phyloP scores from a whole-genome alignment of 2,113 vertebrate species.

The Pyxicephalus adspersus region DNA sequence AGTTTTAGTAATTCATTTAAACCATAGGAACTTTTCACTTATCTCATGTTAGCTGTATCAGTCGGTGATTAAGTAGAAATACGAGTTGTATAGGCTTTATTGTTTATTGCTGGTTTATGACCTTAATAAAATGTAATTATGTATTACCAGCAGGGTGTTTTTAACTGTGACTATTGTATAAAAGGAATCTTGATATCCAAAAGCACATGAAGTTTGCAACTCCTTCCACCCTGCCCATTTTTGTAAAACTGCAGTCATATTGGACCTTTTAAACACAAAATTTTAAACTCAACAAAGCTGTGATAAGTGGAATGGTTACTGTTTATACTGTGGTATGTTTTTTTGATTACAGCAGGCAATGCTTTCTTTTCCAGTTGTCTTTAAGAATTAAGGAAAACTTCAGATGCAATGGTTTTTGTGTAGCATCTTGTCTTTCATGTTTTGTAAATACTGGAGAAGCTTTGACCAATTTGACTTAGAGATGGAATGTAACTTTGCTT shows the following conservation, averaged over 20 bases:
- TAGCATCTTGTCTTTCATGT: constrained; percentile 91
- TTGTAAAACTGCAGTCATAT: constrained; percentile 95
- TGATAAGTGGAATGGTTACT: constrained; percentile 96
- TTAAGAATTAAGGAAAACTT: constrained; percentile 87
- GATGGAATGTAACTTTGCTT: constrained; percentile 98
- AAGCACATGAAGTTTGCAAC: constrained; percentile 96
- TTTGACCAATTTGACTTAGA: constrained; percentile 97
- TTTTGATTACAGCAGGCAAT: constrained; percentile 85
- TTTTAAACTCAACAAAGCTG: constrained; percentile 96
- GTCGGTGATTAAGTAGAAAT: constrained; percentile 94
- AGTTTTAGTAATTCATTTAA: constrained; percentile 89
- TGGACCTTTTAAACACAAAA: constrained; percentile 87
- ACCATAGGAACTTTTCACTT: constrained; percentile 94
- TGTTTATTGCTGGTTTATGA: constrained; percentile 96
- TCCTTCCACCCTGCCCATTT: constrained; percentile 91
- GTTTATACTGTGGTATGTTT: constrained; percentile 97
- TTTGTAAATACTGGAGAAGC: constrained; percentile 99
- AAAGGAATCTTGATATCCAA: constrained; percentile 95
- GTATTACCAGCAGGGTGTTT: constrained; percentile 98
- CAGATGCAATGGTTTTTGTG: constrained; percentile 91
- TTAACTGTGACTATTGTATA: constrained; percentile 99
- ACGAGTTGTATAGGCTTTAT: constrained; percentile 96
- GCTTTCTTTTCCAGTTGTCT: constrained; percentile 90
- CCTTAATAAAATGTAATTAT: constrained; percentile 99
- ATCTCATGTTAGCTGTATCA: constrained; percentile 93